phyloP scores from a whole-genome alignment of 2,113 vertebrate species.

The Clinocottus analis region DNA sequence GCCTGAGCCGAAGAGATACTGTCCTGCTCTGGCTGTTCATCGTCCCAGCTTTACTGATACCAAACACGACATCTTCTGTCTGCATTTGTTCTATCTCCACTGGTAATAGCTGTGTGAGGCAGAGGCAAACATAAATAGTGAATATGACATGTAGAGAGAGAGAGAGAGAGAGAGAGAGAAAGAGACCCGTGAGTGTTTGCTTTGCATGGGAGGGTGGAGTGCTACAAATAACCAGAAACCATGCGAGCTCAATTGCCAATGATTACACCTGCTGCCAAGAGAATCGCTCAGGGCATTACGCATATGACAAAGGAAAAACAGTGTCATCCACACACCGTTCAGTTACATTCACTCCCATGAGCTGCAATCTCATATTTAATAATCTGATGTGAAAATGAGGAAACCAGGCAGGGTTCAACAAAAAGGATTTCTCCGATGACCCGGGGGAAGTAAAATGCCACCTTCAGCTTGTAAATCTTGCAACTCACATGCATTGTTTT shows the following conservation, averaged over 20 bases:
- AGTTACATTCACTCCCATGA: constrained; percentile 7
- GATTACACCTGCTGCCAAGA: constrained; percentile 62
- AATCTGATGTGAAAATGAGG: constrained; percentile 11
- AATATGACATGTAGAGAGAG: constrained; percentile 31
- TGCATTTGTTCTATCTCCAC: constrained; percentile 38
- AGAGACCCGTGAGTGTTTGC: constrained; percentile 43
- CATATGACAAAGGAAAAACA: constrained; percentile 13
- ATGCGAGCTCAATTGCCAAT: constrained; percentile 38
- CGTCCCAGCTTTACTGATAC: constrained; percentile 39
- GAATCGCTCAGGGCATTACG: constrained; percentile 20
- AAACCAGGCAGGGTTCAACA: neutral
- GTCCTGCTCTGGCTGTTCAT: constrained; percentile 47
- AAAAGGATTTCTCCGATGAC: neutral
- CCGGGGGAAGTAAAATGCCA: neutral
- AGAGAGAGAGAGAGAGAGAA: neutral
- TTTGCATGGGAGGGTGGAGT: constrained; percentile 35
- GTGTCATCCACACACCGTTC: neutral
- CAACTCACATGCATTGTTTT: neutral
- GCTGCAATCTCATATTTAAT: constrained; percentile 2
- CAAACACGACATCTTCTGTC: constrained; percentile 51
- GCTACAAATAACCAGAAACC: constrained; percentile 46
- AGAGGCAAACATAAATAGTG: constrained; percentile 40
- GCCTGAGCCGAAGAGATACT: constrained; percentile 26
- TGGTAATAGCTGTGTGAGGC: constrained; percentile 30
- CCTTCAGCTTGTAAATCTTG: neutral